phyloP scores from a whole-genome alignment of 92 coral and sea anemone species.

The Zoanthus gigantus region DNA sequence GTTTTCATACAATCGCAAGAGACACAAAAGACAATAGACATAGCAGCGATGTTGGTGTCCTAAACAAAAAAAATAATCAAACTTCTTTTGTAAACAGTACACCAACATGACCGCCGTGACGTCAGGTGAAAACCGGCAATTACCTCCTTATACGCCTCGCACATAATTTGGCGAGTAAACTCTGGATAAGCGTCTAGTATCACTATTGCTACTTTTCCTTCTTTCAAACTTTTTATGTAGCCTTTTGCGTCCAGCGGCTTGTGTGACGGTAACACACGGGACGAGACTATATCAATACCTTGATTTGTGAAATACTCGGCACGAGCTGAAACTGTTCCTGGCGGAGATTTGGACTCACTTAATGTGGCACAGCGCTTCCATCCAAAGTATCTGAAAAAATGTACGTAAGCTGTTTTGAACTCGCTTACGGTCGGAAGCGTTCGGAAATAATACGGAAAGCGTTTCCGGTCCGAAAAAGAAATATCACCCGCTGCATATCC shows the following conservation, averaged over 20 bases:
- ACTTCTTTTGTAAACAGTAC: too few relatives aligned
- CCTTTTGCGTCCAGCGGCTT: conserved; percentile 62
- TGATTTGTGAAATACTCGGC: conserved; percentile 69
- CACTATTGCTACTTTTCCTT: conserved; percentile 66
- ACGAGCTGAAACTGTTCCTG: conserved; percentile 73
- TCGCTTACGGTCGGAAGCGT: conserved; percentile 82
- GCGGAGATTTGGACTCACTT: conserved; percentile 80
- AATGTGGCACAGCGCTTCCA: conserved; percentile 80
- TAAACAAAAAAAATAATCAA: too few relatives aligned
- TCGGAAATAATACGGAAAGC: conserved; percentile 78
- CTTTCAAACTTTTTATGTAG: conserved; percentile 65
- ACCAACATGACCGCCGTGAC: too few relatives aligned
- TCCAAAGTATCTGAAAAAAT: conserved; percentile 63
- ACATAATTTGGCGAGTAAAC: conserved; percentile 77
- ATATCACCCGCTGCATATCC: conserved; percentile 87
- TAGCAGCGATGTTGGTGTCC: too few relatives aligned
- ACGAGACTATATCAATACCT: conserved; percentile 70
- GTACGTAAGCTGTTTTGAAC: conserved; percentile 71
- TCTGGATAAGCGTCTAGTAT: conserved; percentile 78
- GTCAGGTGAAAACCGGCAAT: too few relatives aligned
- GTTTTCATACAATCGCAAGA: too few relatives aligned
- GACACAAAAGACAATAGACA: too few relatives aligned
- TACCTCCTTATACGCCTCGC: conserved; percentile 82
- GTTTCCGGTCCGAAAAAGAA: conserved; percentile 72
- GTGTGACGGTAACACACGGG: conserved; percentile 79